These are phyloP conservation scores for Melinopterus prodromus DNA, from an alignment of 2,888 invertebrate species.

Conservation along the genomic window DNA sequence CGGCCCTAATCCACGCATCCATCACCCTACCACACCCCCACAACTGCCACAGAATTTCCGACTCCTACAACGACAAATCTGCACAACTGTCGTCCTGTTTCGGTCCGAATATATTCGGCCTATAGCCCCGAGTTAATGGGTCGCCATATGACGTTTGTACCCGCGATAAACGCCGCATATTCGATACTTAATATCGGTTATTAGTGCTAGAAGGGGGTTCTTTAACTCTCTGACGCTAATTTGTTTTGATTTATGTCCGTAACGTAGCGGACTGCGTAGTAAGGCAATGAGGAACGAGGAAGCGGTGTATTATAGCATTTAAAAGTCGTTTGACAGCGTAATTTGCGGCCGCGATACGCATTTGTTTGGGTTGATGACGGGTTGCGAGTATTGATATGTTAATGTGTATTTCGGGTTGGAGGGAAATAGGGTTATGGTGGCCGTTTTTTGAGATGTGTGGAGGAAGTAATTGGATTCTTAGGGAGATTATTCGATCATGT, in stretches of 20 bases:
- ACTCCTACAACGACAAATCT: slow-evolving; percentile 43
- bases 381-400: not conserved
- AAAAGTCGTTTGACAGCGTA: slow-evolving; percentile 4
- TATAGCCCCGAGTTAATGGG: slow-evolving; percentile 40
- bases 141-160: slow-evolving; percentile 44
- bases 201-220: slow-evolving; percentile 37
- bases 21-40: slow-evolving; percentile 49
- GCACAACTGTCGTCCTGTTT: slow-evolving; percentile 45
- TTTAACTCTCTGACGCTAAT: slow-evolving; percentile 34
- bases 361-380: not conserved
- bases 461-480: not conserved
- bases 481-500: not conserved
- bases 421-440: not conserved
- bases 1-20: slow-evolving; percentile 40
- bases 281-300: not conserved
- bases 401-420: not conserved
- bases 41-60: slow-evolving; percentile 46
- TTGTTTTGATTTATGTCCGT: slow-evolving; percentile 30
- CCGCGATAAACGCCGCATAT: slow-evolving; percentile 39
- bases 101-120: no score
- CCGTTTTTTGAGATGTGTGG: not conserved
- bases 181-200: slow-evolving; percentile 41
- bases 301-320: not conserved
- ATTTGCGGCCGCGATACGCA: not conserved
- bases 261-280: not conserved